A percentile compares a stretch with the other conserved stretches of the same genome.
These are phyloP conservation scores for Limosa lapponica DNA, from an alignment of 2,797 vertebrate species.

Conservation along the genomic window DNA sequence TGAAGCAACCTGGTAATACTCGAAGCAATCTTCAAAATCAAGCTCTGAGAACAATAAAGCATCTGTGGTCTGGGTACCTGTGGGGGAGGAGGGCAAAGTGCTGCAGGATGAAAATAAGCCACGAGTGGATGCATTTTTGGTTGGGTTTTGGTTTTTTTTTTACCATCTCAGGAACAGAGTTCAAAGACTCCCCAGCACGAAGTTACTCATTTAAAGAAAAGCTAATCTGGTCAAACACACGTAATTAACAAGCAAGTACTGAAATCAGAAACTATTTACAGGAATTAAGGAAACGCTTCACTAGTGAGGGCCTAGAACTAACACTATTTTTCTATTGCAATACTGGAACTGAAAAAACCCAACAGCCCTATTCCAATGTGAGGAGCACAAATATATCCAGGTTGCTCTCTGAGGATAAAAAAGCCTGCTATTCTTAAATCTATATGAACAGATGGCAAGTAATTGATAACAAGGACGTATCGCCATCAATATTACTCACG, in stretches of 20 bases:
- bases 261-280: neutral
- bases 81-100: neutral
- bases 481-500: constrained; percentile 57
- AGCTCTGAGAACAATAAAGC: neutral
- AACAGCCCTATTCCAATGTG: neutral
- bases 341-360: neutral
- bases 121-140: too few species aligned
- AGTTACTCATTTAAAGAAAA: neutral
- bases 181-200: neutral
- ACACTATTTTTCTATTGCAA: neutral
- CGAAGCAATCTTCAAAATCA: neutral
- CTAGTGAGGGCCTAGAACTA: neutral
- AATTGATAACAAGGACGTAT: constrained; percentile 37
- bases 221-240: neutral
- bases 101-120: neutral
- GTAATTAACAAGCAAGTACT: neutral
- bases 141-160: neutral
- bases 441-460: constrained; percentile 56
- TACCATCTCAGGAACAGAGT: neutral
- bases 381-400: neutral
- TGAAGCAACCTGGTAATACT: neutral
- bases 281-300: neutral
- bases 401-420: neutral
- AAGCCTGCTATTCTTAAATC: neutral
- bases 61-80: neutral